Percentiles rank a stretch among this genome's conserved stretches.
Evolutionary conservation across 2,797 vertebrate species (phyloP).

Genomic region (Hipposideros larvatus): DNA sequence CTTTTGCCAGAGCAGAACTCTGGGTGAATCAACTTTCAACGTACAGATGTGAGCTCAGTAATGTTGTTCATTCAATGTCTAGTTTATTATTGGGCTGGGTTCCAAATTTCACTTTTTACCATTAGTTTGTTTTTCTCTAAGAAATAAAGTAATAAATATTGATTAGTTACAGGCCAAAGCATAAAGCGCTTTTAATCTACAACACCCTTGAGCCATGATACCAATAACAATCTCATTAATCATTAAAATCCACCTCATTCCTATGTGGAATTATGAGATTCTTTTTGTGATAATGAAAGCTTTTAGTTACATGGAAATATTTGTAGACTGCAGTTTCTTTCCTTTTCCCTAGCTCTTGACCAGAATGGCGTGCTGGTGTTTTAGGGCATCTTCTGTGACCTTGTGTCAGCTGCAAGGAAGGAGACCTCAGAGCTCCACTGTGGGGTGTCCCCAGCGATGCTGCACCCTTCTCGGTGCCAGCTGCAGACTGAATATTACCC

Average conservation of each 20-base stretch:
- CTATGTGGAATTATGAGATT: not conserved
- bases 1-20: not conserved
- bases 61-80: not conserved
- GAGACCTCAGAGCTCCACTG: rapidly evolving
- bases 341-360: not conserved
- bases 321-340: not conserved
- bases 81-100: not conserved
- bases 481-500: not conserved
- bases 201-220: not conserved
- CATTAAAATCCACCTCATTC: not conserved
- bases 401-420: not conserved
- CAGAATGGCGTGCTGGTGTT: rapidly evolving
- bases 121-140: not conserved
- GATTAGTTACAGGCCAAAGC: not conserved
- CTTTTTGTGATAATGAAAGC: not conserved
- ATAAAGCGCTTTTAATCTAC: not conserved
- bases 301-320: not conserved
- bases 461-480: not conserved
- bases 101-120: constrained; percentile 2
- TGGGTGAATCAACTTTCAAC: not conserved
- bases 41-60: not conserved
- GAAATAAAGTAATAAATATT: constrained; percentile 2
- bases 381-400: not conserved
- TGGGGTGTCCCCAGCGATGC: no score
- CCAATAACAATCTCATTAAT: not conserved